phyloP scores from a whole-genome alignment of 2,113 vertebrate genomes.

The Melanerpes formicivorus region DNA sequence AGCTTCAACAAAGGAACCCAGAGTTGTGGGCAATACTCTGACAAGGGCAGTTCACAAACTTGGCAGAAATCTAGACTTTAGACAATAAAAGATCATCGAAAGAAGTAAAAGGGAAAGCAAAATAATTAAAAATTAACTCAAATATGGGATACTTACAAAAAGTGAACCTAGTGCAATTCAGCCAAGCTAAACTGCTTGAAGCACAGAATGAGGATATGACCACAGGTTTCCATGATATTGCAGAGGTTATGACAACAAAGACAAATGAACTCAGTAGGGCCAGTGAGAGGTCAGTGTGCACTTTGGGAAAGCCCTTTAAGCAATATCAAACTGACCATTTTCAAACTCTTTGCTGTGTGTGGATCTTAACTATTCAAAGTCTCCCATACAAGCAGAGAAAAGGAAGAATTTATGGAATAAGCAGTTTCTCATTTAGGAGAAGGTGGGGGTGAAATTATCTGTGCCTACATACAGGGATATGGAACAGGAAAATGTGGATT shows the following conservation, averaged over 20 bases:
- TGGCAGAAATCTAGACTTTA: slow-evolving; percentile 81
- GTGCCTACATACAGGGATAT: neutral
- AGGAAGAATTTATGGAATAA: neutral
- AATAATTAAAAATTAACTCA: slow-evolving; percentile 78
- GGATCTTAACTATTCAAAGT: neutral
- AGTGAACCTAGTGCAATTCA: slow-evolving; percentile 69
- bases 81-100: slow-evolving; percentile 78
- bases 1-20: slow-evolving; percentile 84
- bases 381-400: neutral
- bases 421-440: neutral
- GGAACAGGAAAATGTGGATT: neutral
- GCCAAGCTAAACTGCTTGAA: slow-evolving; percentile 11
- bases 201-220: neutral
- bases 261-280: slow-evolving; percentile 14
- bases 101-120: slow-evolving; percentile 76
- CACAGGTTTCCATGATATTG: neutral
- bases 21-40: slow-evolving; percentile 86
- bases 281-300: neutral
- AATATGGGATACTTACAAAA: slow-evolving; percentile 79
- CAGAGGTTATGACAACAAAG: slow-evolving; percentile 22
- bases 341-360: neutral
- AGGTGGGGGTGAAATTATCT: neutral
- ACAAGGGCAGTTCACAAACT: slow-evolving; percentile 82
- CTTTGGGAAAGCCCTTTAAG: neutral
- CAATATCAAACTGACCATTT: neutral